Conservation (phyloP, 2,888 invertebrate genomes). For the Tinea semifulvella region DNA sequence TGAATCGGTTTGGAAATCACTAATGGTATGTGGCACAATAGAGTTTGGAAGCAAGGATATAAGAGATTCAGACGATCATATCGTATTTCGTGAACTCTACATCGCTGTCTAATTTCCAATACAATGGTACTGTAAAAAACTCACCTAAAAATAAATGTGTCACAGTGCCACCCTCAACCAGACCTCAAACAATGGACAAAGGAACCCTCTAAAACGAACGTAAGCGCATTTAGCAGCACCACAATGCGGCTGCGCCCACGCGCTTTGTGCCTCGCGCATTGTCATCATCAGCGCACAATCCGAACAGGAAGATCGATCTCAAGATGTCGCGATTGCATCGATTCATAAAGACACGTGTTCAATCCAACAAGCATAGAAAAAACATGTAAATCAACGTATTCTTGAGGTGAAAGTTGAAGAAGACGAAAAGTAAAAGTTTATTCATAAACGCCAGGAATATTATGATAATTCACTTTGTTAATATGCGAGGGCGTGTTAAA, state of each 20-base stretch:
- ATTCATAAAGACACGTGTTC: conserved; percentile 29
- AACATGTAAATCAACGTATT: conserved; percentile 53
- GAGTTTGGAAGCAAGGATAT: not conserved
- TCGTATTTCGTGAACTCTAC: conserved; percentile 57
- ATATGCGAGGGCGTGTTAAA: conserved; percentile 28
- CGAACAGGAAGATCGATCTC: conserved; percentile 40
- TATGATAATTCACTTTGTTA: conserved; percentile 40
- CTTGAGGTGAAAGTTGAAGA: conserved; percentile 62
- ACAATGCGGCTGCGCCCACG: conserved; percentile 51
- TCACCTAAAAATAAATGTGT: conserved; percentile 62
- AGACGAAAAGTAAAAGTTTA: conserved; percentile 60
- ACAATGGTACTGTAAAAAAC: conserved; percentile 61
- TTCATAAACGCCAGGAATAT: conserved; percentile 33
- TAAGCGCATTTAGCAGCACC: conserved; percentile 37
- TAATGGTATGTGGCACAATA: not conserved
- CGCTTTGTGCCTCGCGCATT: conserved; percentile 26
- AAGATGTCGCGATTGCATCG: conserved; percentile 31
- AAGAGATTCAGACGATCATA: conserved; percentile 38
- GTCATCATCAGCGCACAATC: conserved; percentile 34
- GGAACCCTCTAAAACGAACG: conserved; percentile 33
- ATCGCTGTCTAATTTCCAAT: conserved; percentile 61
- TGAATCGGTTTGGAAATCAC: not conserved
- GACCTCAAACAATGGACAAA: conserved; percentile 55
- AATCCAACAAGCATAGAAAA: conserved; percentile 22
- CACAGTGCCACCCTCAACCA: conserved; percentile 58